These are phyloP conservation scores for Zele albiditarsus DNA, from an alignment of 2,888 invertebrate genomes.

Conservation along the genomic window DNA sequence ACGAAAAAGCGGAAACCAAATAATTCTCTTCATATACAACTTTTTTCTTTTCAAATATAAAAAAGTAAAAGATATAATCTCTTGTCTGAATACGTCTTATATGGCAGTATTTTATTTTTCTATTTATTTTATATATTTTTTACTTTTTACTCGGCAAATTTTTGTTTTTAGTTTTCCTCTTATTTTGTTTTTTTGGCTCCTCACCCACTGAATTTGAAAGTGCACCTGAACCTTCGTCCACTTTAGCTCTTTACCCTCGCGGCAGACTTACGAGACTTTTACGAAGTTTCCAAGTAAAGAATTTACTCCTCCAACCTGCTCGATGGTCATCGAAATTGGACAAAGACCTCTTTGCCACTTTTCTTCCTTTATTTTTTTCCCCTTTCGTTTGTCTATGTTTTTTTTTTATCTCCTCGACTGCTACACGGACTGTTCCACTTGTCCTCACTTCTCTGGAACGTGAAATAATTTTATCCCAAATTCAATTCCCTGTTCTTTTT, in stretches of 20 bases:
- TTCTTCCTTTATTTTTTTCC: not conserved
- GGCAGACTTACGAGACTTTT: conserved; percentile 1
- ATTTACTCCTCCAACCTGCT: not conserved
- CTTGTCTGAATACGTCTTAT: not conserved
- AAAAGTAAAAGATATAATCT: not conserved
- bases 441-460: not conserved
- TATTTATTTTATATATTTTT: not conserved
- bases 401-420: not conserved
- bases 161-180: not conserved
- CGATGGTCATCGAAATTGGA: conserved; percentile 1
- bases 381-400: conserved; percentile 6
- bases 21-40: conserved; percentile 5
- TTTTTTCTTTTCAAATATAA: not conserved
- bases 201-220: not conserved
- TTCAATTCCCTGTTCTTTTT: not conserved
- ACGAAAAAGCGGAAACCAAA: conserved; percentile 12
- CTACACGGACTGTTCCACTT: not conserved
- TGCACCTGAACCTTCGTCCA: conserved; percentile 23
- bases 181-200: not conserved
- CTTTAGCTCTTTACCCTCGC: not conserved
- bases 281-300: not conserved
- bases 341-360: conserved; percentile 12
- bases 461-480: not conserved
- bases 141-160: not conserved
- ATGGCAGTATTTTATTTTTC: not conserved